Conservation (phyloP, 2,888 invertebrate genomes). For the Stenolophus ochropezus region DNA sequence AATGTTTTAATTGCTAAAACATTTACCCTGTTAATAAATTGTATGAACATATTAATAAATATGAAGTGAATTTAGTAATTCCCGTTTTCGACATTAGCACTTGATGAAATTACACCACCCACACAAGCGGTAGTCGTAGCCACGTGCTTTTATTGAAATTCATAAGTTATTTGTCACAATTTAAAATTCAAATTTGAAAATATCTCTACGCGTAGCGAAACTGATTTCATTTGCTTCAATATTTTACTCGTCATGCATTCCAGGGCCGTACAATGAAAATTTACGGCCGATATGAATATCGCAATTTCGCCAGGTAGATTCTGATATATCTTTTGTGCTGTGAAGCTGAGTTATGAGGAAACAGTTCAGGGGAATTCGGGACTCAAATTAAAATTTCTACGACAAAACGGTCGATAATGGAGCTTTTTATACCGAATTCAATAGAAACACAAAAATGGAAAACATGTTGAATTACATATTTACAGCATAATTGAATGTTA, state of each 20-base stretch:
- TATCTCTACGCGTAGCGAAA: constrained; percentile 16
- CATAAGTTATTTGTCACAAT: constrained; percentile 41
- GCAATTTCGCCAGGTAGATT: constrained; percentile 20
- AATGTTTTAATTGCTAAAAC: too few relatives aligned
- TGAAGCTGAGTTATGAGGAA: constrained; percentile 25
- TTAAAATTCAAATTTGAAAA: constrained; percentile 41
- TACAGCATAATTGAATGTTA: too few relatives aligned
- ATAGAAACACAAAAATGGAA: background rate
- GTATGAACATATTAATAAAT: background rate
- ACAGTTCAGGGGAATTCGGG: background rate
- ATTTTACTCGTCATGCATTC: constrained; percentile 43
- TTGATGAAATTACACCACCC: background rate
- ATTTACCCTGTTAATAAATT: background rate
- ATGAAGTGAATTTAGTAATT: background rate
- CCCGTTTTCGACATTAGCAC: background rate
- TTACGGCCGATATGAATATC: constrained; percentile 36
- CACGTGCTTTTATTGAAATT: constrained; percentile 19
- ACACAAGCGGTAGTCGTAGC: background rate
- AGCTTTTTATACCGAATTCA: background rate
- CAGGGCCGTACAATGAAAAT: constrained; percentile 39
- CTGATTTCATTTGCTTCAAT: constrained; percentile 50
- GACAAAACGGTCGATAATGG: background rate
- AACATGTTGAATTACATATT: too few relatives aligned
- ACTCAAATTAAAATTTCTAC: constrained; percentile 7
- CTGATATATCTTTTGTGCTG: constrained; percentile 20